Base-by-base conservation (phyloP, 2,797 vertebrate genomes). In the Lagodon rhomboides region DNA sequence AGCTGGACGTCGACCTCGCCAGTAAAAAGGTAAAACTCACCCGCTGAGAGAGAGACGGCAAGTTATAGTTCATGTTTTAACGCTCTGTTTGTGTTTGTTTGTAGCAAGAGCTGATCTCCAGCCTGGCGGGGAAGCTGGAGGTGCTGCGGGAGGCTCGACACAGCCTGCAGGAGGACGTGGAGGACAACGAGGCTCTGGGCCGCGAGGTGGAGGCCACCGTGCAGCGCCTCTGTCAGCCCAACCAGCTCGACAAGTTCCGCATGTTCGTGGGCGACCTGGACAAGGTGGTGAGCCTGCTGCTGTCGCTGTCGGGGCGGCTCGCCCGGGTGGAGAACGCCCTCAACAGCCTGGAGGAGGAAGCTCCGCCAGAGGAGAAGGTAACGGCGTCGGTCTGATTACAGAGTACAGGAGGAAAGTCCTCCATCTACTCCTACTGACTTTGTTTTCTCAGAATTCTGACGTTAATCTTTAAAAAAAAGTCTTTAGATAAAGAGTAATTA, bases 251-350 rank as follows among this genome's bases (percentile, higher is more conserved):
- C 91, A 98, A 97, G 91, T 99, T 98, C 91, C 93, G 96, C 46
- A 98, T 98, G 98, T 98, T 99, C 56, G 95, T 98, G 1, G 97
- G 98, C 0, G 98, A 99, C 91, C 94, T 99, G 90, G 98, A 99
- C 93, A 99, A 98, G 92, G 97, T 99, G 88, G 97, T 99, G 77
- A 99, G 97, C 82, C 96, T 99, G 25, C 93, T 99, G 80, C 93
- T 99, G 87, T 99, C 97, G 0, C 95, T 99, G 12, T 98, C 97
- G 0, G 97, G 98, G 13, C 95, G 97, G 27, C 94, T 99, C 64
- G 97, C 98, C 11, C 94, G 98, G 0, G 98, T 99, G 75, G 98
- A 99, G 86, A 98, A 98, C 2, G 96, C 98, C 47, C 96, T 99
- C 53, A 96, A 99, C 83, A 96, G 95, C 85, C 85, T 97, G 90